A percentile compares a stretch with the other conserved stretches of the same genome.
These are phyloP conservation scores for Pyrochroa serraticornis DNA, from an alignment of 2,888 invertebrate genomes.

Conservation along the genomic window DNA sequence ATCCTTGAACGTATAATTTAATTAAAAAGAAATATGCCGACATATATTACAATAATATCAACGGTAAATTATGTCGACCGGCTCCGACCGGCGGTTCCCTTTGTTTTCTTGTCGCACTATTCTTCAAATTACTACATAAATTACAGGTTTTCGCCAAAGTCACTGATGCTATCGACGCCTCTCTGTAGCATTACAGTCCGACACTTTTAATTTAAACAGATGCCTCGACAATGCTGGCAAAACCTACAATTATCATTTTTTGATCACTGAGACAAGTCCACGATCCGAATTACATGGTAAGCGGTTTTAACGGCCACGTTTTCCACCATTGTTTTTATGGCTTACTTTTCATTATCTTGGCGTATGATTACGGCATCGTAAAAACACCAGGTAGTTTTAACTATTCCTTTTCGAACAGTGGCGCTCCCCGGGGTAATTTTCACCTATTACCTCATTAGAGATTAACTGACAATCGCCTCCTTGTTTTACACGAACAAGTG, in stretches of 20 bases:
- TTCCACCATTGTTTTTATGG: conserved; percentile 1
- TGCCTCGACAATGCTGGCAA: background rate
- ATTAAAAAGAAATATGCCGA: conserved; percentile 43
- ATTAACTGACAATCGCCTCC: conserved; percentile 13
- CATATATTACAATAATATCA: conserved; percentile 42
- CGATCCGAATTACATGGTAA: background rate
- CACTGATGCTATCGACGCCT: conserved; percentile 17
- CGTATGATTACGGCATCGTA: conserved; percentile 11
- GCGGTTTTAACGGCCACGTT: background rate
- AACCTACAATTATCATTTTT: conserved; percentile 1
- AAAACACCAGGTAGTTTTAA: conserved; percentile 5
- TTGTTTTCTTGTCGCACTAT: conserved; percentile 35
- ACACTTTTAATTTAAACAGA: conserved; percentile 10
- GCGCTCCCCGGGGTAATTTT: conserved; percentile 8
- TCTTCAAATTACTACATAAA: conserved; percentile 27
- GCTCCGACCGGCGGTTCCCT: conserved; percentile 33
- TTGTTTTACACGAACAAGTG: conserved; percentile 9
- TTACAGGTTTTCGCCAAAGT: conserved; percentile 26
- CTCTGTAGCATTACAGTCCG: conserved; percentile 12
- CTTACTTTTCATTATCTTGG: conserved; percentile 8
- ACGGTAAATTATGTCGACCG: conserved; percentile 36
- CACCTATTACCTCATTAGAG: conserved; percentile 23
- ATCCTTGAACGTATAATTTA: conserved; percentile 40
- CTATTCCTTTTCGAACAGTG: background rate
- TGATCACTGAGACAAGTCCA: too few species aligned